These are phyloP conservation scores for Sebastes elongatus DNA, from an alignment of 2,797 vertebrate genomes.

Conservation along the genomic window DNA sequence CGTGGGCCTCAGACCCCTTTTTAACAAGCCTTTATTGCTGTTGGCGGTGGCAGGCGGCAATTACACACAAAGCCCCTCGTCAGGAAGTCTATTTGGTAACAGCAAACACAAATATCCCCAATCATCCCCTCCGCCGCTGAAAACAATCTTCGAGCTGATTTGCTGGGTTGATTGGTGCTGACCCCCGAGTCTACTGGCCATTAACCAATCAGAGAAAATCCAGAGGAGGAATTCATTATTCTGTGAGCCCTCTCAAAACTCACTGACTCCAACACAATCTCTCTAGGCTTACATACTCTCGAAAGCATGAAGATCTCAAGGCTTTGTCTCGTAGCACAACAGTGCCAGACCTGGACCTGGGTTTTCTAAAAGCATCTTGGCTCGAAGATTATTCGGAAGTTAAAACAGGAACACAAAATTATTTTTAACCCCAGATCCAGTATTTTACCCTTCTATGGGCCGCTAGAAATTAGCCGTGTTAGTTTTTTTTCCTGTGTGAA, in stretches of 20 bases:
- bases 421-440: constrained; percentile 18
- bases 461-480: background rate
- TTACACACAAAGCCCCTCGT: constrained; percentile 46
- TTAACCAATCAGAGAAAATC: constrained; percentile 42
- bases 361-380: constrained; percentile 25
- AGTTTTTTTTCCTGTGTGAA: constrained; percentile 8
- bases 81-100: constrained; percentile 27
- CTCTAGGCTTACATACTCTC: constrained; percentile 15
- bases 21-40: constrained; percentile 32
- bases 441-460: constrained; percentile 42
- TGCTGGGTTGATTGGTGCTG: constrained; percentile 19
- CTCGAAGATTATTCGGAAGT: constrained; percentile 8
- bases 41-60: constrained; percentile 11
- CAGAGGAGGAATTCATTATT: constrained; percentile 45
- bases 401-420: constrained; percentile 7
- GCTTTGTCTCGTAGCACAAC: constrained; percentile 17
- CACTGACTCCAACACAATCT: constrained; percentile 25
- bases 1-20: constrained; percentile 16
- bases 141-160: constrained; percentile 25
- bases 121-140: constrained; percentile 9
- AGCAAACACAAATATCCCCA: constrained; percentile 40
- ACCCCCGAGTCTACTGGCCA: background rate
- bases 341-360: background rate
- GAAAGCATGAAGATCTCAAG: constrained; percentile 13
- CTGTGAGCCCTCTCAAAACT: constrained; percentile 27